These are phyloP conservation scores for Triplophysa bombifrons DNA, from an alignment of 2,797 vertebrate genomes.

Conservation along the genomic window DNA sequence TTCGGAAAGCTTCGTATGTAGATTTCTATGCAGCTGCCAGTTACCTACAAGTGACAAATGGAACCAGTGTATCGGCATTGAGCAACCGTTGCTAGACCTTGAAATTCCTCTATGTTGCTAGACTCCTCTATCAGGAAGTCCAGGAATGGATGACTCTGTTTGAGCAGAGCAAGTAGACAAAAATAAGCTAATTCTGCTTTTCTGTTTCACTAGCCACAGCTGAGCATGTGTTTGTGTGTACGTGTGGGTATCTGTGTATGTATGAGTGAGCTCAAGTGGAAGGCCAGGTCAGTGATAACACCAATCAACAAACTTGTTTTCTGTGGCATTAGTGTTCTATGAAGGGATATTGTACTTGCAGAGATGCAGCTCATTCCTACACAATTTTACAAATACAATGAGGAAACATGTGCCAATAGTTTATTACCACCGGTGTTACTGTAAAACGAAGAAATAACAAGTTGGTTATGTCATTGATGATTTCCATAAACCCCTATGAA, in stretches of 20 bases:
- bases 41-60: slow-evolving; percentile 32
- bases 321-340: background rate
- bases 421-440: background rate
- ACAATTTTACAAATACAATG: slow-evolving; percentile 7
- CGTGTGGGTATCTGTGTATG: background rate
- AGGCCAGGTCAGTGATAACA: slow-evolving; percentile 25
- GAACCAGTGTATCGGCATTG: slow-evolving; percentile 50
- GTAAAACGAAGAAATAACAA: slow-evolving; percentile 26
- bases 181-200: slow-evolving; percentile 67
- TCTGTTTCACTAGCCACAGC: slow-evolving; percentile 65
- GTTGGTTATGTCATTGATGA: slow-evolving; percentile 13
- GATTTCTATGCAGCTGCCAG: slow-evolving; percentile 32
- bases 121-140: slow-evolving; percentile 68
- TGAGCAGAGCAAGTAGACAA: slow-evolving; percentile 74
- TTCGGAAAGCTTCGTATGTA: slow-evolving; percentile 28
- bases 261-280: slow-evolving; percentile 16
- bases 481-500: background rate
- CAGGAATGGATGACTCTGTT: slow-evolving; percentile 68
- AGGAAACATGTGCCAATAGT: background rate
- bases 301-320: background rate
- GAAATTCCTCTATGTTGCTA: slow-evolving; percentile 64
- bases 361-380: background rate
- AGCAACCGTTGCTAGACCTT: slow-evolving; percentile 70
- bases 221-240: slow-evolving; percentile 47
- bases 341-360: background rate